Evolutionary conservation across 1,140 invertebrate species (phyloP).

Genomic region (Ips nitidus): DNA sequence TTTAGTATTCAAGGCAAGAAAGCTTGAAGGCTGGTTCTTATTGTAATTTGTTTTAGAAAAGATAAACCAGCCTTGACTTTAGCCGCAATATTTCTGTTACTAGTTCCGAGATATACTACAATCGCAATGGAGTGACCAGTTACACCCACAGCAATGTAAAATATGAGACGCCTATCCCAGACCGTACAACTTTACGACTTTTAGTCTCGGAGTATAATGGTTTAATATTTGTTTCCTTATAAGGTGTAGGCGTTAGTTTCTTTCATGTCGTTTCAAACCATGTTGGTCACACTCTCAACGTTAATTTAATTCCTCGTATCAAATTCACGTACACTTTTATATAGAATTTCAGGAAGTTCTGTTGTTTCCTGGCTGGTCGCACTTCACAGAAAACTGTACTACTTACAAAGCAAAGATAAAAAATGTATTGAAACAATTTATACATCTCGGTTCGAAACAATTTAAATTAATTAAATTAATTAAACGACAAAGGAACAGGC

Average conservation of each 20-base stretch:
- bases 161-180: slow-evolving; percentile 9
- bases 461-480: slow-evolving; percentile 6
- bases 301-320: no score
- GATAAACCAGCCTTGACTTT: background rate
- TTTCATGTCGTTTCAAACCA: background rate
- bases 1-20: no score
- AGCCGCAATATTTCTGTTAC: background rate
- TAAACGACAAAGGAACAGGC: background rate
- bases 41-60: no score
- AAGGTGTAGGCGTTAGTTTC: slow-evolving; percentile 1
- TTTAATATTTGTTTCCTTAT: slow-evolving; percentile 13
- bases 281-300: background rate
- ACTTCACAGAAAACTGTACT: no score
- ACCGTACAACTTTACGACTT: background rate
- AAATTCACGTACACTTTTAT: no score
- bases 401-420: no score
- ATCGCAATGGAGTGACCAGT: background rate
- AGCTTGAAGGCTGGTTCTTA: no score
- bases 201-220: slow-evolving; percentile 10
- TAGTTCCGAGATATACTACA: background rate
- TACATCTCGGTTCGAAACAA: no score
- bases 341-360: no score
- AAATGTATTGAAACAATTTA: no score
- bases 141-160: slow-evolving; percentile 7
- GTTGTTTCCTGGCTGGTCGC: no score